A percentile compares a stretch with the other conserved stretches of the same genome.
Evolutionary conservation across 1,140 invertebrate genomes (phyloP).

Genomic region (Ephestia elutella): DNA sequence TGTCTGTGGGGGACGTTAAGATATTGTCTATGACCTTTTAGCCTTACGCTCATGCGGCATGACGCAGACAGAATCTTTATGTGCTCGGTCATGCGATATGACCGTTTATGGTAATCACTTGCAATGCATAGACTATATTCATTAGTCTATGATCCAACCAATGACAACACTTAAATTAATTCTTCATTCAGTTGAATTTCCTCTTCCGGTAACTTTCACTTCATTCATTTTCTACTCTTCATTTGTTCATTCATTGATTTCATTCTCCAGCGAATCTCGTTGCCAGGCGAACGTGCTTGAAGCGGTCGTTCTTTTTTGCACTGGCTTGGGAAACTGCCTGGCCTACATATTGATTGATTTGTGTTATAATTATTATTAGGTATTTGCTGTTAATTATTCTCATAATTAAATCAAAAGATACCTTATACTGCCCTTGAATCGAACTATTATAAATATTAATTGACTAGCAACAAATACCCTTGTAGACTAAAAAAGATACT

Average conservation of each 20-base stretch:
- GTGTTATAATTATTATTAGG: conserved; percentile 18
- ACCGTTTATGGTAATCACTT: too few species aligned
- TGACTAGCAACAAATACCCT: too few species aligned
- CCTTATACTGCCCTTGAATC: background rate
- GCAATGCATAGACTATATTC: too few species aligned
- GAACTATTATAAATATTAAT: background rate
- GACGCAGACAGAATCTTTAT: too few species aligned
- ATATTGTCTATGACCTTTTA: too few species aligned
- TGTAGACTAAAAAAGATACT: background rate
- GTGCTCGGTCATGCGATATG: too few species aligned
- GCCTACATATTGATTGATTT: conserved; percentile 14
- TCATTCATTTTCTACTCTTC: background rate
- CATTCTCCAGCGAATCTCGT: conserved; percentile 25
- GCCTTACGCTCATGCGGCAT: too few species aligned
- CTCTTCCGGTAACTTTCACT: background rate
- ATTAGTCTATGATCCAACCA: too few species aligned
- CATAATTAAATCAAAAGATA: too few species aligned
- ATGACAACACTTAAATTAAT: background rate
- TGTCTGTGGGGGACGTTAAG: too few species aligned
- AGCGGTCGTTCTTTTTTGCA: conserved; percentile 27
- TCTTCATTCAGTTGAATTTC: too few species aligned
- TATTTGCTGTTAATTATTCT: background rate
- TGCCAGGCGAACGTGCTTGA: conserved; percentile 29
- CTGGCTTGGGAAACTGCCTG: conserved; percentile 26
- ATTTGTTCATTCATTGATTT: background rate